A percentile compares a stretch with the other conserved stretches of the same genome.
Conservation (phyloP, 2,113 vertebrate genomes). For the Chiloscyllium plagiosum region DNA sequence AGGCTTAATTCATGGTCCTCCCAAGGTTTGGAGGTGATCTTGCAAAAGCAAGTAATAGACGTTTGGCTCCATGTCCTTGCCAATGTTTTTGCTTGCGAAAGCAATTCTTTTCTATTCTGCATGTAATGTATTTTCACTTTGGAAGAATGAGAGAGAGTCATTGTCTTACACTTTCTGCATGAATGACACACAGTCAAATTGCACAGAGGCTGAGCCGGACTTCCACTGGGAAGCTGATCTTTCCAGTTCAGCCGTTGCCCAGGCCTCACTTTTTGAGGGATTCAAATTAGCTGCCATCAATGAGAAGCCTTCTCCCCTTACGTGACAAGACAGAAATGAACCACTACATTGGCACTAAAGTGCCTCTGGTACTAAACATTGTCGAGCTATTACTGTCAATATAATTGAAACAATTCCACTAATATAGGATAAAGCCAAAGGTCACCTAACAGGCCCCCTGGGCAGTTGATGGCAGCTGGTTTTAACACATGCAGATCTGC, state of each 20-base stretch:
- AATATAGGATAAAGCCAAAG: slow-evolving; percentile 28
- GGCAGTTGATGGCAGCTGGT: neutral
- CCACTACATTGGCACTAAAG: neutral
- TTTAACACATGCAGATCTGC: slow-evolving; percentile 14
- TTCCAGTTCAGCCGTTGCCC: neutral
- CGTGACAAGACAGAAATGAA: slow-evolving; percentile 20
- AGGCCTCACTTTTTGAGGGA: neutral
- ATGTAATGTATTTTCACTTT: neutral
- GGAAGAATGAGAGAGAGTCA: neutral
- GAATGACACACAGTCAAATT: slow-evolving; percentile 25
- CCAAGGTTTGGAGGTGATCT: neutral
- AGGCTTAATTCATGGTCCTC: neutral
- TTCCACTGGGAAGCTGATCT: slow-evolving; percentile 21
- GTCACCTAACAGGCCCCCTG: slow-evolving; percentile 29
- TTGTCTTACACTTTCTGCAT: neutral
- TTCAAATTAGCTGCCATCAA: slow-evolving; percentile 35
- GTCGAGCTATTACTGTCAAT: slow-evolving; percentile 26
- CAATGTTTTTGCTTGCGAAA: neutral
- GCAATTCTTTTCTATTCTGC: neutral
- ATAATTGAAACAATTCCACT: slow-evolving; percentile 36
- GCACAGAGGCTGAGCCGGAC: neutral
- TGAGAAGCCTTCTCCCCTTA: neutral
- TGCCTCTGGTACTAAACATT: slow-evolving; percentile 12
- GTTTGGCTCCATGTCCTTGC: neutral
- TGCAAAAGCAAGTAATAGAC: neutral